phyloP scores from a whole-genome alignment of 2,888 invertebrate species.

The Amphipyra tragopoginis region DNA sequence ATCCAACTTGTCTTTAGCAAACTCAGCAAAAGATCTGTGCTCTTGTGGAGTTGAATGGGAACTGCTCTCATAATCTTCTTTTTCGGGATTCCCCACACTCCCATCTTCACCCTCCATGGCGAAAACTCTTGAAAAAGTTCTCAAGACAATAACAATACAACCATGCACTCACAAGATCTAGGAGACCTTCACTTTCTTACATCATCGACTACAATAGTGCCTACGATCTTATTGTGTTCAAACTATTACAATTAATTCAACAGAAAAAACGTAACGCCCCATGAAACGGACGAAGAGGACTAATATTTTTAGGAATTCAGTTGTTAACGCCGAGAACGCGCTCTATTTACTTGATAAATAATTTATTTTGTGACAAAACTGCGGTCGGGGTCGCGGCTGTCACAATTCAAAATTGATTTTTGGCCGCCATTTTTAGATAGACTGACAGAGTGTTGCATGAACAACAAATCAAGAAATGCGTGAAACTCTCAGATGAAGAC shows the following conservation, averaged over 20 bases:
- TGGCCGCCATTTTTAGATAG: constrained; percentile 78
- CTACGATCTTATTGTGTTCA: constrained; percentile 30
- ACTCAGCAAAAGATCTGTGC: constrained; percentile 85
- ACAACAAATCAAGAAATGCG: neutral
- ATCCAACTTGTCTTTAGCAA: constrained; percentile 86
- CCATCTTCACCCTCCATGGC: constrained; percentile 82
- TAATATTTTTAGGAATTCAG: constrained; percentile 29
- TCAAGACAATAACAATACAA: constrained; percentile 70
- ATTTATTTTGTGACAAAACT: constrained; percentile 60
- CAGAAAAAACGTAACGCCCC: constrained; percentile 21
- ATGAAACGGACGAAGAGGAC: constrained; percentile 19
- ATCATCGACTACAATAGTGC: constrained; percentile 84
- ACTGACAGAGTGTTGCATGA: constrained; percentile 39
- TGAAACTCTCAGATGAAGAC: too few species aligned
- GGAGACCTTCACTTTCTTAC: constrained; percentile 84
- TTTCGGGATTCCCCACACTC: constrained; percentile 74
- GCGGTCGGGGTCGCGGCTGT: constrained; percentile 62
- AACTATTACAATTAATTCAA: constrained; percentile 26
- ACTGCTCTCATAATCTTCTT: constrained; percentile 83
- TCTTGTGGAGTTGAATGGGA: constrained; percentile 86
- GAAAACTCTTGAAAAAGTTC: constrained; percentile 53
- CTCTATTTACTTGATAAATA: constrained; percentile 65
- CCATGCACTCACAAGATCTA: constrained; percentile 66
- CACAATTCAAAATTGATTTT: constrained; percentile 88
- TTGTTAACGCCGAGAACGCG: constrained; percentile 22